A percentile compares a stretch with the other conserved stretches of the same genome.
phyloP scores from a whole-genome alignment of 2,797 vertebrate species.

The Babyrousa celebensis region DNA sequence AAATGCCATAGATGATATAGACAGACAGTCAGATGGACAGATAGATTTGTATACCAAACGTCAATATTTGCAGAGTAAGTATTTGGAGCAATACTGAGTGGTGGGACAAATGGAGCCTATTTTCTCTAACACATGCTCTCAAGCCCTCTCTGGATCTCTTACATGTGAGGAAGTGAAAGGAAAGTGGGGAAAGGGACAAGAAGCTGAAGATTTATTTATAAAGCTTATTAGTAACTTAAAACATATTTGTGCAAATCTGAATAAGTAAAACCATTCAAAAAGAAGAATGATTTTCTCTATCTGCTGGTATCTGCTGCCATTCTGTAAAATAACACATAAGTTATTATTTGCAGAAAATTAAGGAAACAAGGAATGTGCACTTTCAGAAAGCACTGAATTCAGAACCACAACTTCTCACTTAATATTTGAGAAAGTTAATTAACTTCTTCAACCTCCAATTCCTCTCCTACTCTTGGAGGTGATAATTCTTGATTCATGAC shows the following conservation, averaged over 20 bases:
- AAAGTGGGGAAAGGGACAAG: not conserved
- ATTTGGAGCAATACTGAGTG: not conserved
- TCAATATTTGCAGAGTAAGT: not conserved
- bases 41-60: not conserved
- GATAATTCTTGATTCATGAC: not conserved
- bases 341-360: not conserved
- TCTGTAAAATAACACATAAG: not conserved
- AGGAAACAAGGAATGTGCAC: not conserved
- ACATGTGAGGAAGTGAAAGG: not conserved
- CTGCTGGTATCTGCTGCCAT: not conserved
- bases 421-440: not conserved
- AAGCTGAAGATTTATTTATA: not conserved
- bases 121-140: not conserved
- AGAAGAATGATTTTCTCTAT: not conserved
- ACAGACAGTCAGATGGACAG: not conserved
- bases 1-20: not conserved
- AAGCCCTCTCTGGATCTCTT: not conserved
- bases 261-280: not conserved
- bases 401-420: not conserved
- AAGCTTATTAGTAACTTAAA: not conserved
- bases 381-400: not conserved
- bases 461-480: not conserved
- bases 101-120: not conserved
- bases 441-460: not conserved
- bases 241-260: constrained; percentile 13